phyloP scores from a whole-genome alignment of 1,140 invertebrate species.

The Lysiphlebus fabarum region DNA sequence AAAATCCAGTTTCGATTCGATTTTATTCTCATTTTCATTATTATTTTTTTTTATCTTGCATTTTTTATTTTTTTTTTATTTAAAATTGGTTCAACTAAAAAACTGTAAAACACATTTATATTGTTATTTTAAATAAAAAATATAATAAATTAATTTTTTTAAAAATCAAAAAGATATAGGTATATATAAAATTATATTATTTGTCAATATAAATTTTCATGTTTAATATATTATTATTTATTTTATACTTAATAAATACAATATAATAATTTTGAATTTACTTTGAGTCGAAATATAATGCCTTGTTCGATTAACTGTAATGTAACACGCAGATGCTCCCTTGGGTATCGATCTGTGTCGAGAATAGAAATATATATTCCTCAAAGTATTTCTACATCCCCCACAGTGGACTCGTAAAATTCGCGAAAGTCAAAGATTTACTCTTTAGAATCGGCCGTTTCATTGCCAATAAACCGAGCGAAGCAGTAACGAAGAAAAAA shows the following conservation, averaged over 20 bases:
- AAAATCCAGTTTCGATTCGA: constrained; percentile 11
- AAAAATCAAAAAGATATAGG: too few species aligned
- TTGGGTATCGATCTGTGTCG: constrained; percentile 13
- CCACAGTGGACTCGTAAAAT: constrained; percentile 23
- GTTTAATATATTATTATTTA: too few species aligned
- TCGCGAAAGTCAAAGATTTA: constrained; percentile 22
- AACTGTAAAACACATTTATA: too few species aligned
- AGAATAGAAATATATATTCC: not conserved
- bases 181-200: too few species aligned
- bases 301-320: too few species aligned
- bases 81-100: too few species aligned
- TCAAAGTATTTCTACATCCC: constrained; percentile 5
- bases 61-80: not conserved
- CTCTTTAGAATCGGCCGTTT: constrained; percentile 21
- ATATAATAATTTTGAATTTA: too few species aligned
- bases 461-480: constrained; percentile 24
- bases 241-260: too few species aligned
- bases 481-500: not conserved
- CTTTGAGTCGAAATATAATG: too few species aligned
- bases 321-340: constrained; percentile 9
- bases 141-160: too few species aligned
- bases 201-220: too few species aligned
- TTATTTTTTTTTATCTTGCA: not conserved
- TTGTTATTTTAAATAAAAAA: too few species aligned
- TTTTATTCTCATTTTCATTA: not conserved